Evolutionary conservation across 2,113 vertebrate species (phyloP), one percentile per base, ranked within the genome.

Genomic region (Chaetodon trifascialis): DNA sequence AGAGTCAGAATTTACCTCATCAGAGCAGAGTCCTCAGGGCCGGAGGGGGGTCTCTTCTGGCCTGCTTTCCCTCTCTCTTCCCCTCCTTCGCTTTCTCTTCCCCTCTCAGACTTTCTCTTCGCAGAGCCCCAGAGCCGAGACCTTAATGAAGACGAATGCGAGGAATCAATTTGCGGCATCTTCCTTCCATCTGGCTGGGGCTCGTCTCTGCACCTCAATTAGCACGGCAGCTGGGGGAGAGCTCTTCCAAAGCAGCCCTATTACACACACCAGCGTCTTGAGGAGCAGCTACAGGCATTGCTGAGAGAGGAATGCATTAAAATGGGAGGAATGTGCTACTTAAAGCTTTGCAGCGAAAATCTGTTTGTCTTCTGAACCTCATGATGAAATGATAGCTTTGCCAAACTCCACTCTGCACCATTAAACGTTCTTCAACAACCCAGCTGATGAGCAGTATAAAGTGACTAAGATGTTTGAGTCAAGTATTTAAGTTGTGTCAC

Each of bases 121-220:
- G 11, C 81, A 76, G 82, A 82, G 84, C 93, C 92, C 86, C 84
- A 86, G 84, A 94, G 93, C 90, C 58, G 76, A 87, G 88, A 83
- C 81, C 88, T 93, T 95, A 95, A 96, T 96, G 94, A 96, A 96
- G 95, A 96, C 92, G 93, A 96, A 96, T 94, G 94, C 84, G 79
- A 92, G 93, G 92, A 95, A 94, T 95, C 93, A 93, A 95, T 95
- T 94, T 94, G 88, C 90, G 73, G 91, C 93, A 94, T 94, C 95
- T 94, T 92, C 79, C 82, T 89, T 94, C 93, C 94, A 94, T 95
- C 94, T 95, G 95, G 91, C 87, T 79, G 86, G 78, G 83, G 90
- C 87, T 93, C 58, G 84, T 89, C 83, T 90, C 87, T 86, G 92
- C 80, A 89, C 93, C 90, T 94, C 94, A 94, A 95, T 96, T 95